A percentile compares a stretch with the other conserved stretches of the same genome.
These are phyloP conservation scores for Pseudomugil tenellus DNA, from an alignment of 2,797 vertebrate species.

Conservation along the genomic window DNA sequence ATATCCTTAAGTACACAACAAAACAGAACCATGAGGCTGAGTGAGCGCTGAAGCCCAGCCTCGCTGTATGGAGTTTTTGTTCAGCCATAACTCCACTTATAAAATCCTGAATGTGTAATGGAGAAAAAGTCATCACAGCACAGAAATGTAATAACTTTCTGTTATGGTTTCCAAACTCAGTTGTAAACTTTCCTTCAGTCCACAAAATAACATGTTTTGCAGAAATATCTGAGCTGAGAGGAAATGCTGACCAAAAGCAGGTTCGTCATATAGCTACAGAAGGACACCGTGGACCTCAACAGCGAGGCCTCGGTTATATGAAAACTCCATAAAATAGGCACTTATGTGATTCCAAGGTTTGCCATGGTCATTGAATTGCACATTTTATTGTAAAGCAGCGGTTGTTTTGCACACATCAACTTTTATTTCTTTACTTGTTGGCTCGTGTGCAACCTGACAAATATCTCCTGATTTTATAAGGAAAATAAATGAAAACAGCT, in stretches of 20 bases:
- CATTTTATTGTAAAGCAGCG: not conserved
- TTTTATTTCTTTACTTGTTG: not conserved
- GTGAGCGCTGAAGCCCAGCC: not conserved
- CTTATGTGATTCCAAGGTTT: not conserved
- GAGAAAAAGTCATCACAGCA: slow-evolving; percentile 52
- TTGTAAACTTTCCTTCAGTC: slow-evolving; percentile 36
- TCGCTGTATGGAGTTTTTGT: slow-evolving; percentile 41
- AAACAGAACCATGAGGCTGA: not conserved
- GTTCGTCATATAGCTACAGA: slow-evolving; percentile 60
- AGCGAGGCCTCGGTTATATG: slow-evolving; percentile 7
- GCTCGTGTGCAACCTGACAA: not conserved
- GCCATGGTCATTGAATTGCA: not conserved
- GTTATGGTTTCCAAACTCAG: slow-evolving; percentile 59
- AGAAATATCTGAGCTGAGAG: slow-evolving; percentile 48
- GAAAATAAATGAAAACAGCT: not conserved
- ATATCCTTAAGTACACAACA: slow-evolving; percentile 13
- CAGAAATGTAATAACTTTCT: slow-evolving; percentile 49
- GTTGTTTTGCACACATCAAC: not conserved
- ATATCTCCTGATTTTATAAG: not conserved
- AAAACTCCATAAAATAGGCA: not conserved
- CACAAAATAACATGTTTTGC: slow-evolving; percentile 45
- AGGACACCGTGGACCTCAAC: slow-evolving; percentile 39
- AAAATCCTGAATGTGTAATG: slow-evolving; percentile 55
- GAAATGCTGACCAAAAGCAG: slow-evolving; percentile 48
- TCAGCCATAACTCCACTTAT: slow-evolving; percentile 33